Conservation (phyloP, 1,140 invertebrate genomes). For the Diachasmimorpha longicaudata region DNA sequence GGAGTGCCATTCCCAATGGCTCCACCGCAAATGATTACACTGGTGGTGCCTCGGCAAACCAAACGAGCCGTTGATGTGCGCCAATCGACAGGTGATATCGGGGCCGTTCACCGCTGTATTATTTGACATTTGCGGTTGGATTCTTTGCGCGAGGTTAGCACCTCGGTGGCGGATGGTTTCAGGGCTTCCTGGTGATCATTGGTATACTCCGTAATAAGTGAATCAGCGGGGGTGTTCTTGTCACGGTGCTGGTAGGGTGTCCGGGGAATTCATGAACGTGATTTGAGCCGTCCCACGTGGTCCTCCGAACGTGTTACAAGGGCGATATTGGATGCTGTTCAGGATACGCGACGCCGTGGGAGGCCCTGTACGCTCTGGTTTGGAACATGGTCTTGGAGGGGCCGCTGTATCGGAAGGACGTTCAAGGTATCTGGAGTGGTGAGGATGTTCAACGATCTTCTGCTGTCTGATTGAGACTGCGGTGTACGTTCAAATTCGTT, state of each 20-base stretch:
- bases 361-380: neutral
- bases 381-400: too few species aligned
- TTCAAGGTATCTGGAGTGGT: too few species aligned
- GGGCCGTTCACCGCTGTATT: neutral
- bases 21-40: slow-evolving; percentile 59
- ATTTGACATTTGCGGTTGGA: too few species aligned
- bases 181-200: neutral
- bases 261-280: neutral
- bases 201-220: neutral
- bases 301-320: neutral
- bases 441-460: too few species aligned
- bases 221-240: slow-evolving; percentile 17
- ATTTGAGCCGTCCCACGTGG: slow-evolving; percentile 11
- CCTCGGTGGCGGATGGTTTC: too few species aligned
- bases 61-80: slow-evolving; percentile 13
- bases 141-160: too few species aligned
- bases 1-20: slow-evolving; percentile 42
- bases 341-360: neutral
- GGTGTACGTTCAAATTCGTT: too few species aligned
- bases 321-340: neutral
- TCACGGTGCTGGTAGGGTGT: neutral
- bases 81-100: slow-evolving; percentile 21
- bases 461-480: too few species aligned
- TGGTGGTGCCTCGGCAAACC: slow-evolving; percentile 48
- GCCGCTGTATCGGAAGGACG: too few species aligned